Evolutionary conservation across 2,797 vertebrate genomes (phyloP).

Genomic region (Rhabdomys pumilio): DNA sequence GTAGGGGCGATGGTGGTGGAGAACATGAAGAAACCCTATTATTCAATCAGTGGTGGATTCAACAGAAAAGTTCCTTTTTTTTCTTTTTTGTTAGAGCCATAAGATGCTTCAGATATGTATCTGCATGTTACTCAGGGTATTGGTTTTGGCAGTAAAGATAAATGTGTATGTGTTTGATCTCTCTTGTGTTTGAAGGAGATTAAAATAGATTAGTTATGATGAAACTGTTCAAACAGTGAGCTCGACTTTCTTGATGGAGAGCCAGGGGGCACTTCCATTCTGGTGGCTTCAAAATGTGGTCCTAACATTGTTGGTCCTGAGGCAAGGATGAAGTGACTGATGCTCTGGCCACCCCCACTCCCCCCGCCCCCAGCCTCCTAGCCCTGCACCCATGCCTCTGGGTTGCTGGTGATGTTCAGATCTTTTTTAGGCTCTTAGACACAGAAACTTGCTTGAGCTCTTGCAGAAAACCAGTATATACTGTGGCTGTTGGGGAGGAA

Average conservation of each 20-base stretch:
- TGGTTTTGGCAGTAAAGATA: conserved; percentile 82
- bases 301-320: background rate
- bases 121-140: conserved; percentile 73
- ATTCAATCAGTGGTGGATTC: conserved; percentile 72
- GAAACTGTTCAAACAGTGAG: conserved; percentile 80
- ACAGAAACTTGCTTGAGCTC: background rate
- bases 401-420: background rate
- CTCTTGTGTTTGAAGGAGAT: conserved; percentile 84
- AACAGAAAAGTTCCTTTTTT: conserved; percentile 65
- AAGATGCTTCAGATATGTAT: conserved; percentile 69
- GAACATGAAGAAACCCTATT: conserved; percentile 1
- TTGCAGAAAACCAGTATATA: background rate
- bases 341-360: conserved; percentile 6
- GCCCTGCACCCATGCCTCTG: background rate
- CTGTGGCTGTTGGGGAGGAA: background rate
- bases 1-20: background rate
- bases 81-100: conserved; percentile 77
- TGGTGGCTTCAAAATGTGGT: background rate
- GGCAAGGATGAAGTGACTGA: background rate
- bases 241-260: conserved; percentile 79
- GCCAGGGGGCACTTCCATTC: conserved; percentile 66
- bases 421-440: background rate
- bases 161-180: conserved; percentile 85
- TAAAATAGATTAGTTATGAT: conserved; percentile 86
- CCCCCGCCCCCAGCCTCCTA: background rate